Percentiles rank a stretch among this genome's conserved stretches.
Conservation (phyloP, 1,140 invertebrate genomes). For the Pararge aegeria region DNA sequence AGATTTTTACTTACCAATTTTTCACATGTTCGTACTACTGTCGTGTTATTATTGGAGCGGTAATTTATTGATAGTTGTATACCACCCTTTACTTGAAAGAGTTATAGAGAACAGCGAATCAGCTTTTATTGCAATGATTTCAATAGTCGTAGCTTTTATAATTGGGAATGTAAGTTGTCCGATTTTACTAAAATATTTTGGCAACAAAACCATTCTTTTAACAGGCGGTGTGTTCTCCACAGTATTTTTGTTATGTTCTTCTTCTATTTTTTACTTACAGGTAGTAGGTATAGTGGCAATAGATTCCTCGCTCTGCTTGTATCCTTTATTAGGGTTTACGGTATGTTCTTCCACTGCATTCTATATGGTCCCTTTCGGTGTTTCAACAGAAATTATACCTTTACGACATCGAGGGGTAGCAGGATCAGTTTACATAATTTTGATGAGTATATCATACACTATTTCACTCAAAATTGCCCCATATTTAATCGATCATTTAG, state of each 20-base stretch:
- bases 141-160: slow-evolving; percentile 13
- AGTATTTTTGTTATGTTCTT: background rate
- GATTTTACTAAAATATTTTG: slow-evolving; percentile 21
- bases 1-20: slow-evolving; percentile 22
- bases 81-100: slow-evolving; percentile 20
- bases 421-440: slow-evolving; percentile 14
- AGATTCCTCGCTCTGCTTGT: slow-evolving; percentile 18
- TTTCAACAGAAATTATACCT: slow-evolving; percentile 25
- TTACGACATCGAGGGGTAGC: slow-evolving; percentile 18
- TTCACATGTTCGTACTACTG: slow-evolving; percentile 21
- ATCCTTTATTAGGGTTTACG: slow-evolving; percentile 19
- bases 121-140: slow-evolving; percentile 22
- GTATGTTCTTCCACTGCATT: slow-evolving; percentile 19
- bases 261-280: background rate
- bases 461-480: slow-evolving; percentile 20
- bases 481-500: slow-evolving; percentile 17
- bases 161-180: slow-evolving; percentile 7
- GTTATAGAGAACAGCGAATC: slow-evolving; percentile 16
- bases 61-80: slow-evolving; percentile 18
- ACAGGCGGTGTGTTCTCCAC: slow-evolving; percentile 14
- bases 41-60: slow-evolving; percentile 26
- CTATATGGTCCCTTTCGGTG: slow-evolving; percentile 13
- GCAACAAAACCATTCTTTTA: slow-evolving; percentile 24
- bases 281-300: background rate
- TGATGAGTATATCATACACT: slow-evolving; percentile 19